A percentile compares a stretch with the other conserved stretches of the same genome.
Evolutionary conservation across 2,797 vertebrate species (phyloP).

Genomic region (Echiichthys vipera): DNA sequence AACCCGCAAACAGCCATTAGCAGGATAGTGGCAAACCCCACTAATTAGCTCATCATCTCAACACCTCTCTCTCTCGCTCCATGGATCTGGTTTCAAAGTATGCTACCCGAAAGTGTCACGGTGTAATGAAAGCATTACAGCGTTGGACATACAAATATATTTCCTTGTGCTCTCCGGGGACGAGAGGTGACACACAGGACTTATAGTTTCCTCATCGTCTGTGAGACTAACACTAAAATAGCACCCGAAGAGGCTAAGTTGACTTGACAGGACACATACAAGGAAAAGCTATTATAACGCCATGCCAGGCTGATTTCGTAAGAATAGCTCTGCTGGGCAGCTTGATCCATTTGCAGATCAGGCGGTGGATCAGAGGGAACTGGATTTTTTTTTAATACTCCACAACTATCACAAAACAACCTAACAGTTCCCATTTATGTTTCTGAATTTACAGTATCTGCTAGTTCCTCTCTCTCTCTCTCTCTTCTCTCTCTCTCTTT

Average conservation of each 20-base stretch:
- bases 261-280: conserved; percentile 82
- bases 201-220: conserved; percentile 61
- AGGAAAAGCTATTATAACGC: conserved; percentile 81
- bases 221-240: conserved; percentile 73
- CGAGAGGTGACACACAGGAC: conserved; percentile 32
- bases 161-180: conserved; percentile 56
- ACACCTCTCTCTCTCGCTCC: conserved; percentile 43
- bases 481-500: conserved; percentile 1
- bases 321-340: conserved; percentile 64
- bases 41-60: conserved; percentile 70
- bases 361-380: conserved; percentile 55
- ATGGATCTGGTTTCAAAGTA: conserved; percentile 52
- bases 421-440: conserved; percentile 51
- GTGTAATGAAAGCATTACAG: conserved; percentile 33
- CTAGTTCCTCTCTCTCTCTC: conserved; percentile 25
- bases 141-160: conserved; percentile 32
- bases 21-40: conserved; percentile 36
- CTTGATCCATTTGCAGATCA: conserved; percentile 77
- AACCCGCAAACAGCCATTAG: conserved; percentile 63
- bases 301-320: conserved; percentile 68
- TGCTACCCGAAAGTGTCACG: conserved; percentile 45
- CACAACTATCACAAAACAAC: conserved; percentile 49
- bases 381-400: conserved; percentile 52
- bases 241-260: conserved; percentile 72
- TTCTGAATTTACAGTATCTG: conserved; percentile 36